A percentile compares a stretch with the other conserved stretches of the same genome.
Evolutionary conservation across 2,888 invertebrate genomes (phyloP).

Genomic region (Hedychridium roseum): DNA sequence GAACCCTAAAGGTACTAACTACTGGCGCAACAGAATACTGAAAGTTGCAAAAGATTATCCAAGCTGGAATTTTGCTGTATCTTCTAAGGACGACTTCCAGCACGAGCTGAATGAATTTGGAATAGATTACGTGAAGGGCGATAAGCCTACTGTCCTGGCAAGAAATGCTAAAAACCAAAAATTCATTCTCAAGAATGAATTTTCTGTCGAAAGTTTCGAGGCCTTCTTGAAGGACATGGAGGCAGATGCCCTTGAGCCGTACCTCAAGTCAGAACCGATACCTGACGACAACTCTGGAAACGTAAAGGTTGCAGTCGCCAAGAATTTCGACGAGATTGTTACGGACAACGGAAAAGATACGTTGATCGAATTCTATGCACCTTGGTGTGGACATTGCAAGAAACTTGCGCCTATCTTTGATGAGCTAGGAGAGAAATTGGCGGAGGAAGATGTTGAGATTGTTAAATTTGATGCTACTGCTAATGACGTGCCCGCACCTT

Average conservation of each 20-base stretch:
- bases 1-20: conserved; percentile 97
- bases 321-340: conserved; percentile 96
- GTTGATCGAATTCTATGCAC: conserved; percentile 97
- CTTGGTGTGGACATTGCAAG: conserved; percentile 99
- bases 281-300: conserved; percentile 86
- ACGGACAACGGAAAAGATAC: conserved; percentile 91
- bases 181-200: conserved; percentile 88
- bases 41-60: conserved; percentile 82
- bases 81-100: conserved; percentile 92
- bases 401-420: conserved; percentile 92
- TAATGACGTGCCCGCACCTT: conserved; percentile 93
- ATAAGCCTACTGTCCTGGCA: conserved; percentile 89
- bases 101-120: conserved; percentile 95
- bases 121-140: conserved; percentile 83
- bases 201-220: conserved; percentile 87
- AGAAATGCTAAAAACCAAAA: conserved; percentile 87
- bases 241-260: conserved; percentile 85
- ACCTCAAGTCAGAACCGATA: conserved; percentile 92
- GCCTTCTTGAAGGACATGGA: conserved; percentile 85
- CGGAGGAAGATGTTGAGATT: conserved; percentile 86
- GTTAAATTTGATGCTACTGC: conserved; percentile 99
- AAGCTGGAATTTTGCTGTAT: conserved; percentile 85
- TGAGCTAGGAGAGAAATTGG: conserved; percentile 88
- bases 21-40: conserved; percentile 96
- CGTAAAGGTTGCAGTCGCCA: conserved; percentile 91